Evolutionary conservation across 1,140 invertebrate species (phyloP).

Genomic region (Drosophila nigrodunni): DNA sequence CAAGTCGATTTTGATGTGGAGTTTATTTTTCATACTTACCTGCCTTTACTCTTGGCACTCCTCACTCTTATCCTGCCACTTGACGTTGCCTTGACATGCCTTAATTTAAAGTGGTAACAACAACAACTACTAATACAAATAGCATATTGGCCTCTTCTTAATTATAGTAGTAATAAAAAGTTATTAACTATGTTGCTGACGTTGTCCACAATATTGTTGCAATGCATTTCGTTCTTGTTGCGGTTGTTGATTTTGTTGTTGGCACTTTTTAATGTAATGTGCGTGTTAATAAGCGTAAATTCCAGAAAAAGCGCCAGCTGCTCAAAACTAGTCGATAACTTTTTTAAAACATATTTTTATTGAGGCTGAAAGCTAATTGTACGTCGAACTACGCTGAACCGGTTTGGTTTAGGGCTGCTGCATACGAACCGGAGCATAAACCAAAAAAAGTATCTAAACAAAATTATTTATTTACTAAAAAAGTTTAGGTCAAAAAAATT

Average conservation of each 20-base stretch:
- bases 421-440: too few relatives aligned
- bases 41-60: background rate
- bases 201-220: slow-evolving; percentile 28
- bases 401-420: too few relatives aligned
- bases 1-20: slow-evolving; percentile 68
- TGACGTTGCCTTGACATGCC: slow-evolving; percentile 37
- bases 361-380: too few relatives aligned
- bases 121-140: slow-evolving; percentile 43
- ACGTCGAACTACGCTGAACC: too few relatives aligned
- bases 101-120: slow-evolving; percentile 55
- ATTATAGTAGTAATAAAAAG: slow-evolving; percentile 77
- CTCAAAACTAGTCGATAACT: background rate
- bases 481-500: too few relatives aligned
- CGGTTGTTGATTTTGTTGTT: slow-evolving; percentile 6
- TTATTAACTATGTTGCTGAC: slow-evolving; percentile 70
- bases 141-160: slow-evolving; percentile 78
- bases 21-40: slow-evolving; percentile 39
- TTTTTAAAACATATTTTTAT: background rate
- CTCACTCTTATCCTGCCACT: background rate
- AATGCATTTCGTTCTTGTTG: background rate
- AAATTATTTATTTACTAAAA: too few relatives aligned
- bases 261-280: slow-evolving; percentile 12
- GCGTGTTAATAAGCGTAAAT: slow-evolving; percentile 22
- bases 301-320: slow-evolving; percentile 28
- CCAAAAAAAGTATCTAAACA: too few relatives aligned